phyloP scores from a whole-genome alignment of 2,888 invertebrate species.

The Drosophila borealis region DNA sequence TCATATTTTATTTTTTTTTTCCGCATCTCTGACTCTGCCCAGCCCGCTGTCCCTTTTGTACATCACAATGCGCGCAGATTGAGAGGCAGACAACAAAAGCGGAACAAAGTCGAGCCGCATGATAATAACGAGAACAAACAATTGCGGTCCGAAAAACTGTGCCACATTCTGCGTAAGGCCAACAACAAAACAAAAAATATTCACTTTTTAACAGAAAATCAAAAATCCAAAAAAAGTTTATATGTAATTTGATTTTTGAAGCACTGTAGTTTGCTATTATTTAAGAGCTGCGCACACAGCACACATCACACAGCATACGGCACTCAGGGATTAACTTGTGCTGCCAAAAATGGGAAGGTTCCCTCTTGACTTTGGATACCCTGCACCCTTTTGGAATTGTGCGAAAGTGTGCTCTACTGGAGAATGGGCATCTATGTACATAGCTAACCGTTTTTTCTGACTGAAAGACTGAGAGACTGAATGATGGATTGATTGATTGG shows the following conservation, averaged over 20 bases:
- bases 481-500: too few species aligned
- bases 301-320: neutral
- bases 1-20: neutral
- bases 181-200: neutral
- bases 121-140: slow-evolving; percentile 46
- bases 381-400: too few species aligned
- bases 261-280: slow-evolving; percentile 3
- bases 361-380: too few species aligned
- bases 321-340: too few species aligned
- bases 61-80: slow-evolving; percentile 26
- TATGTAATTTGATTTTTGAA: slow-evolving; percentile 17
- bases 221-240: neutral
- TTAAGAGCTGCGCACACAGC: neutral
- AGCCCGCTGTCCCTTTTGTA: neutral
- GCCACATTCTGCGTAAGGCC: slow-evolving; percentile 1
- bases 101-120: slow-evolving; percentile 30
- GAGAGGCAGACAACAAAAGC: slow-evolving; percentile 25
- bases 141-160: slow-evolving; percentile 43
- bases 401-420: too few species aligned
- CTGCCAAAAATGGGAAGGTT: neutral
- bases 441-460: too few species aligned
- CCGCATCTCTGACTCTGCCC: too few species aligned
- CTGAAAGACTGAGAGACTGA: too few species aligned
- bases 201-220: neutral
- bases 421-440: too few species aligned